Percentiles rank a stretch among this genome's conserved stretches.
Evolutionary conservation across 1,140 invertebrate species (phyloP).

Genomic region (Dendroctonus valens): DNA sequence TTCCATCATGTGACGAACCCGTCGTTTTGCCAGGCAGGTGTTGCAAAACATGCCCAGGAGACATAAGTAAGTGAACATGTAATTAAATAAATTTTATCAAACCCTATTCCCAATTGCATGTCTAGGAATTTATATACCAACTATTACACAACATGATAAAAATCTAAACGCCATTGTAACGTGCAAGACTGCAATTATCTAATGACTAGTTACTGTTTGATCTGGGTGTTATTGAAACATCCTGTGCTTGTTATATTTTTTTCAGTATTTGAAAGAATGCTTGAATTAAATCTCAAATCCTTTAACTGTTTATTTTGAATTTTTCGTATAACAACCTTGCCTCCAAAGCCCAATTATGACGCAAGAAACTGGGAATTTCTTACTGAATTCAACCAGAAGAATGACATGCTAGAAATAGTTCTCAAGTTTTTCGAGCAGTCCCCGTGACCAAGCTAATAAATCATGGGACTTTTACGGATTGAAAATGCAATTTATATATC

Average conservation of each 20-base stretch:
- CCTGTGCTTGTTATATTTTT: too few species aligned
- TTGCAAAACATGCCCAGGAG: constrained; percentile 85
- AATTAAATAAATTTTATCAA: too few species aligned
- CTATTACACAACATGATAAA: constrained; percentile 4
- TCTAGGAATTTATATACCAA: too few species aligned
- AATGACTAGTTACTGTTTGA: neutral
- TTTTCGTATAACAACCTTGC: too few species aligned
- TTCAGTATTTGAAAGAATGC: too few species aligned
- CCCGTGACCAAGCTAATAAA: constrained; percentile 8
- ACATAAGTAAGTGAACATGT: constrained; percentile 64
- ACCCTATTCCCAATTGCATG: too few species aligned
- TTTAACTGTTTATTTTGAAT: too few species aligned
- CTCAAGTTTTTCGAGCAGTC: constrained; percentile 8
- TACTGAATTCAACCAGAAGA: constrained; percentile 3
- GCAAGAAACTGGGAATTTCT: constrained; percentile 23
- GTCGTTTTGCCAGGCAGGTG: constrained; percentile 80
- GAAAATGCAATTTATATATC: constrained; percentile 11
- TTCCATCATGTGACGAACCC: constrained; percentile 79
- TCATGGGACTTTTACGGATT: constrained; percentile 8
- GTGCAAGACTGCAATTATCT: constrained; percentile 15
- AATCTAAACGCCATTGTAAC: constrained; percentile 9
- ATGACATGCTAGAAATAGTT: constrained; percentile 19
- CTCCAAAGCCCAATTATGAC: too few species aligned
- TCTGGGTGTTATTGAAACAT: too few species aligned
- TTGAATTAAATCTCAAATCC: too few species aligned